Evolutionary conservation across 1,140 invertebrate genomes (phyloP), one percentile per base, ranked within the genome.

Genomic region (Tetramorium alpestre): DNA sequence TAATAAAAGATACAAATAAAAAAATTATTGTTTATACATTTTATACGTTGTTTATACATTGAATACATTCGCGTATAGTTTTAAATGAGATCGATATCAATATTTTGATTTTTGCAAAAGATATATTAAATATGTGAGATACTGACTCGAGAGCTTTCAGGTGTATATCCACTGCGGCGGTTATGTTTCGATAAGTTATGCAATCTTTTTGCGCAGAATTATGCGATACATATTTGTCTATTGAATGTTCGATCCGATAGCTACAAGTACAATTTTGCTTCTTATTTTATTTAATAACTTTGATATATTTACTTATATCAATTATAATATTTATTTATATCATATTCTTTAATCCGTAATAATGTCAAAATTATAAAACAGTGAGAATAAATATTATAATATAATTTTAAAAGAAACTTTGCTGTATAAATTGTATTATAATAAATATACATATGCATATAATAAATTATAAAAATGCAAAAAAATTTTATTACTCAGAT

Each of bases 121-220:
- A 69, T 54, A 8, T 41, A 25, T n/a, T 18, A 54, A 10, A 41
- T n/a, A 18, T 54, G 22, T 69, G 1, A 67, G 8, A 81, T 81
- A 81, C 47, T 2, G 25, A 81, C 64, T 81, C 13, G 7, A 69
- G 7, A 3, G 77, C 77, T 69, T 1, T 51, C 18, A 3, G 28
- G n/a, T 81, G 77, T 69, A 81, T 54, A 44, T 67, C 10, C 16
- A 81, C 25, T n/a, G 77, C 62, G n/a, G 41, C 56, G 3, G 0
- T 65, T 72, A 84, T 60, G 4, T 58, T 58, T 28, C 1, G 54
- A 18, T 10, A 0, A 73, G 13, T 28, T 0, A n/a, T 11, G 2
- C 6, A 13, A 56, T 60, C 25, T 47, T 47, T 62, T 18, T 44
- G 6, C n/a, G 6, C 16, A 44, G 70, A 58, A 51, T 62, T 62